Percentiles rank a stretch among this genome's conserved stretches.
Evolutionary conservation across 2,888 invertebrate genomes (phyloP).

Genomic region (Luffia ferchaultella): DNA sequence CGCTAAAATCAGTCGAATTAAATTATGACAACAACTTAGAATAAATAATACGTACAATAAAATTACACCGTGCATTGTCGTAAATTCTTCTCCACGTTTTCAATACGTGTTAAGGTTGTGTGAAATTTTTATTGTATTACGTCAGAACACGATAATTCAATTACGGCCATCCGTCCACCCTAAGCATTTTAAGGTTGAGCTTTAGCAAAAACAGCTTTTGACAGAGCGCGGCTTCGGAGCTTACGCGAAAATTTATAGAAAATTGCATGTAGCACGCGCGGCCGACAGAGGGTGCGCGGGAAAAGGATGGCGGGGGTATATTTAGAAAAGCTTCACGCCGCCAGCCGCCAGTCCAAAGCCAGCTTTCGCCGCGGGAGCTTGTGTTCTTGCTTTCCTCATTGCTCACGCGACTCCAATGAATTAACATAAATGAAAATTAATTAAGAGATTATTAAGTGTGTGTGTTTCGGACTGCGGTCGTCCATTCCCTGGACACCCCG

Average conservation of each 20-base stretch:
- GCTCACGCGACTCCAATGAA: slow-evolving; percentile 33
- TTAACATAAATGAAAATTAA: slow-evolving; percentile 44
- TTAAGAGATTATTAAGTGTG: slow-evolving; percentile 28
- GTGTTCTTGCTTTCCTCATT: slow-evolving; percentile 34
- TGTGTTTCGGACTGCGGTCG: slow-evolving; percentile 44
- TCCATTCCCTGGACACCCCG: neutral
- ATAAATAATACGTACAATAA: no score
- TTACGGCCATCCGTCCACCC: slow-evolving; percentile 35
- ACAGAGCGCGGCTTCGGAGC: slow-evolving; percentile 52
- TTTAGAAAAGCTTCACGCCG: slow-evolving; percentile 49
- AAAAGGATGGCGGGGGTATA: slow-evolving; percentile 50
- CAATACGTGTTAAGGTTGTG: slow-evolving; percentile 4
- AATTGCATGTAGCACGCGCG: slow-evolving; percentile 58
- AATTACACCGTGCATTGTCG: no score
- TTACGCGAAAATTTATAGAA: slow-evolving; percentile 63
- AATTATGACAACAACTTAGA: no score
- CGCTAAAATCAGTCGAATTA: no score
- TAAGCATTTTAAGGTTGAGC: slow-evolving; percentile 32
- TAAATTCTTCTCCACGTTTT: no score
- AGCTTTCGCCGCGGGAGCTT: neutral
- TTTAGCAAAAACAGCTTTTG: slow-evolving; percentile 56
- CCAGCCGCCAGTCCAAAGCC: slow-evolving; percentile 34
- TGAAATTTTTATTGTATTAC: neutral
- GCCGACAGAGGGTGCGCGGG: slow-evolving; percentile 51
- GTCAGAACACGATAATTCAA: slow-evolving; percentile 36